Base-by-base conservation (phyloP, 1,140 invertebrate genomes). In the Xylocopa sonorina region DNA sequence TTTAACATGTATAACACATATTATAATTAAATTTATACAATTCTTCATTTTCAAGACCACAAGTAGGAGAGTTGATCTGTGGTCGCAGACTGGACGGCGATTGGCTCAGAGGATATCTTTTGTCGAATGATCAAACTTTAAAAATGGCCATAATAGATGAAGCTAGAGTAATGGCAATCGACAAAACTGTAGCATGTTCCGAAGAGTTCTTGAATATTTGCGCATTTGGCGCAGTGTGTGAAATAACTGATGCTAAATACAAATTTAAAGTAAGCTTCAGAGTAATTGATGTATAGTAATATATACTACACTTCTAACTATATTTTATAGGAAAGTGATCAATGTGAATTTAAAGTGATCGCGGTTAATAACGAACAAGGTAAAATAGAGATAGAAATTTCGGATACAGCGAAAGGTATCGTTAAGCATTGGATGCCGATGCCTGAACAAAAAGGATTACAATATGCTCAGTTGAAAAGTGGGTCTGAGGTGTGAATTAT, bases 91-190 rank as follows among this genome's bases (percentile, higher is more conserved):
- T 48, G 3, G 75, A 83, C 6, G 57, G 50, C 7, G 84, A 84
- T 14, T 92, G 91, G 91, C 48, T 84, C 10, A 87, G 92, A 34
- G 90, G 90, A 32, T 86, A 88, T 66, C 83, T 92, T 3, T 12
- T 88, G 9, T 24, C 77, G 2, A 5, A 60, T 3, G 72, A 55
- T 16, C 75, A 86, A 7, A 18, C 76, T 12, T 58, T 87, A 10
- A 84, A 84, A 80, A 58, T 92, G 16, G 72, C 82, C 24, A 21
- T 76, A 34, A 32, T 90, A 27, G 92, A 92, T 29, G 89, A 91
- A 80, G 83, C 86, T 9, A 79, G 80, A 72, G 18, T 89, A 38
- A 9, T 75, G 16, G 0, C 60, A 18, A 60, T 85, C n/a, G 16
- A 68, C 0, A 66, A 69, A 48, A 63, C 69, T 41, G 14, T 86